Evolutionary conservation across 2,113 vertebrate genomes (phyloP), one percentile per base, ranked within the genome.

Genomic region (Lontra canadensis): DNA sequence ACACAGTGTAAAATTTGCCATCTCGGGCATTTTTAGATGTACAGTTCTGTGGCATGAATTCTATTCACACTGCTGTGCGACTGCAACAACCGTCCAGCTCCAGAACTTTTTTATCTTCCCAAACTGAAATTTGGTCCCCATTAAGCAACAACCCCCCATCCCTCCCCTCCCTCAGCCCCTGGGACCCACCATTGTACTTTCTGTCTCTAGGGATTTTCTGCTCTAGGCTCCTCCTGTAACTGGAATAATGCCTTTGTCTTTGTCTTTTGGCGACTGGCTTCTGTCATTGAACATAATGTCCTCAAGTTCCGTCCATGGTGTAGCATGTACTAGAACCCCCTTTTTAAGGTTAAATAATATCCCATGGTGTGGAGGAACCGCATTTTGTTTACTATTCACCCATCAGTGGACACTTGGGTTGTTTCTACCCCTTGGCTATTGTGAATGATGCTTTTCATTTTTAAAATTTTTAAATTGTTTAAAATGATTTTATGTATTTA

Each of bases 321-420:
- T 42, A 81, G 59, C 25, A 65, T 52, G 21, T 82, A 67, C 39
- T n/a, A 78, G 44, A 71, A 59, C 29, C 81, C 49, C 4, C 11
- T 63, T 92, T 94, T 61, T n/a, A 87, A 88, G 59, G 34, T 10
- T 90, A 14, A 91, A 34, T 92, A 63, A 78, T 61, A 94, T 67
- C 80, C 29, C 31, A 55, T 23, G 59, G 26, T 82, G 74, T 74
- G 26, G 63, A 52, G 78, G 26, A 55, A 83, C 11, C 34, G 20
- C 57, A 76, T 52, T 96, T 59, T 84, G 7, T 82, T 90, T 74
- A 83, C 31, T 57, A 76, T 65, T 93, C 36, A 34, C 78, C 39
- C 31, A 47, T 81, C 23, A 69, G 1, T 73, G 18, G 47, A 83
- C 12, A 85, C 84, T 69, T 88, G 34, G 10, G 20, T 57, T 82